Percentiles rank a stretch among this genome's conserved stretches.
Conservation (phyloP, 2,888 invertebrate genomes). For the Athripsodes cinereus region DNA sequence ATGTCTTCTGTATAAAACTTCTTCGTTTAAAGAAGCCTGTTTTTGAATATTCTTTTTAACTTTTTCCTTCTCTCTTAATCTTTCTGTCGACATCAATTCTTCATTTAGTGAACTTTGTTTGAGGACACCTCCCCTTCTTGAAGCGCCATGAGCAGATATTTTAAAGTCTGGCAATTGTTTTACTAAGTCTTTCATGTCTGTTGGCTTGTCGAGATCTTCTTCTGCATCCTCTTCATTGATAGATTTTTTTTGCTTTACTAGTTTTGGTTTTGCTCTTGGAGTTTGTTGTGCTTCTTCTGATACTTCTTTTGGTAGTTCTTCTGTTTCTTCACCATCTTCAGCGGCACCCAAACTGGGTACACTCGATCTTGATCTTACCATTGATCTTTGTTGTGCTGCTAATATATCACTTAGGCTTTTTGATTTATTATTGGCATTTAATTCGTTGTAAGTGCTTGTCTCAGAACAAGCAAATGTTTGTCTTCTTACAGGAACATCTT, state of each 20-base stretch:
- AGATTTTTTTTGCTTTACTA: constrained; percentile 83
- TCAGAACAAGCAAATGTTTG: constrained; percentile 48
- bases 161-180: constrained; percentile 62
- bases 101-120: constrained; percentile 87
- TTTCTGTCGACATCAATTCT: constrained; percentile 82
- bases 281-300: constrained; percentile 27
- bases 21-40: constrained; percentile 84
- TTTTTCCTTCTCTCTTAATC: constrained; percentile 75
- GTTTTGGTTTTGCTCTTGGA: constrained; percentile 42
- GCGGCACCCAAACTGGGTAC: constrained; percentile 59
- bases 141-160: constrained; percentile 43
- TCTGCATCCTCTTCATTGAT: constrained; percentile 69
- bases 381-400: constrained; percentile 63
- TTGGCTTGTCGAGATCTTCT: constrained; percentile 58
- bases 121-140: constrained; percentile 55
- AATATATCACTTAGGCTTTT: constrained; percentile 79
- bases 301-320: constrained; percentile 21
- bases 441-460: constrained; percentile 35
- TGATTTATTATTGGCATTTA: constrained; percentile 60
- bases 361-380: constrained; percentile 70
- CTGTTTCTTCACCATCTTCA: constrained; percentile 35
- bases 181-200: constrained; percentile 62
- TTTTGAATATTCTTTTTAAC: constrained; percentile 81
- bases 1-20: constrained; percentile 65
- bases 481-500: constrained; percentile 53